Percentiles rank a stretch among this genome's conserved stretches.
Conservation (phyloP, 2,113 vertebrate genomes). For the Psittacula cyanocephala region DNA sequence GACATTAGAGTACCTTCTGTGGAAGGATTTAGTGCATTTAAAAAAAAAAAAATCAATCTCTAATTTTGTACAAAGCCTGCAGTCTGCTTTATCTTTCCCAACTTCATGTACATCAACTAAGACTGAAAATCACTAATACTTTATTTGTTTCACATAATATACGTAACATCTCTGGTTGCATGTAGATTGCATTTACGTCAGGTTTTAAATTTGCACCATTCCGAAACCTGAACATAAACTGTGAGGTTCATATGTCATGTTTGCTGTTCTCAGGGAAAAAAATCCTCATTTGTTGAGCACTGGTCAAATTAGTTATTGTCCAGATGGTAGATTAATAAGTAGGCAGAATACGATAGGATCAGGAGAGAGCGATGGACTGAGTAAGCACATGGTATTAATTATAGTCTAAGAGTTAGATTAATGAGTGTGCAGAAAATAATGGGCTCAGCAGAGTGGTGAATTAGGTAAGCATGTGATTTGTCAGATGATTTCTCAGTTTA, state of each 20-base stretch:
- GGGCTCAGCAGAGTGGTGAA: background rate
- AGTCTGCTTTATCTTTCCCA: slow-evolving; percentile 36
- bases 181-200: background rate
- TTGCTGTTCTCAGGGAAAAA: background rate
- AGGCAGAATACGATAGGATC: background rate
- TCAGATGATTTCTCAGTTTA: background rate
- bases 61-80: slow-evolving; percentile 42
- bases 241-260: background rate
- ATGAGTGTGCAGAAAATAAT: background rate
- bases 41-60: slow-evolving; percentile 39
- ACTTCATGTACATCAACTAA: background rate
- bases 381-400: background rate
- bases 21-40: slow-evolving; percentile 6
- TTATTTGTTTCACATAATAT: background rate
- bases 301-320: background rate
- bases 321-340: background rate
- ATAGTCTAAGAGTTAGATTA: background rate
- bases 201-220: background rate
- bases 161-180: background rate
- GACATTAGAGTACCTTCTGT: background rate
- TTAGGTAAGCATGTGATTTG: background rate
- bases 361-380: background rate
- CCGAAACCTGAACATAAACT: background rate
- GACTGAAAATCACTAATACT: slow-evolving; percentile 20
- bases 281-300: background rate